Conservation (phyloP, 2,888 invertebrate genomes). For the Eueremaeus valkanovi region DNA sequence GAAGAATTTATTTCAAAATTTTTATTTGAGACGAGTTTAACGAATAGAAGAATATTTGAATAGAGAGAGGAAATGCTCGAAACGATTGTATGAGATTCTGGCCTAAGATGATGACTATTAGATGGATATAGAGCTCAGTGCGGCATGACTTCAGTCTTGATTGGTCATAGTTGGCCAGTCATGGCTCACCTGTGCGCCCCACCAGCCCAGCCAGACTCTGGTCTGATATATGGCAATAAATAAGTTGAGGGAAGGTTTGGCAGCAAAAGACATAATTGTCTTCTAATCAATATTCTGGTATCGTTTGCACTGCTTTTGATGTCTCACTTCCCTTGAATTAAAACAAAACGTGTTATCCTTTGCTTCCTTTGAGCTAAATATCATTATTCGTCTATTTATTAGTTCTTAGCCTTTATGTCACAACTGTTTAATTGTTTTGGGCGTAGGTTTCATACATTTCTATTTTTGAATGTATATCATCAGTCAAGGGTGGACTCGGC, state of each 20-base stretch:
- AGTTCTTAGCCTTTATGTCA: conserved; percentile 15
- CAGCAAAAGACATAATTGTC: conserved; percentile 4
- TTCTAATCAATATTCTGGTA: background rate
- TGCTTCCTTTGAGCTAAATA: conserved; percentile 17
- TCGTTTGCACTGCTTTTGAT: conserved; percentile 30
- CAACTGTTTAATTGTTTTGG: conserved; percentile 22
- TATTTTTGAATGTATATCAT: conserved; percentile 11
- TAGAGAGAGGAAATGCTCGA: conserved; percentile 24
- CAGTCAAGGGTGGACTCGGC: conserved; percentile 13
- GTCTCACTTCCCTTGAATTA: conserved; percentile 23
- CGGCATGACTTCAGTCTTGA: conserved; percentile 17
- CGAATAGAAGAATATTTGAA: background rate
- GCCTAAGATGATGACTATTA: conserved; percentile 11
- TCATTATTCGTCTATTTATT: conserved; percentile 13
- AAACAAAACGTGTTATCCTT: conserved; percentile 29
- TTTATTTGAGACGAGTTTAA: conserved; percentile 25
- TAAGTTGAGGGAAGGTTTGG: conserved; percentile 25
- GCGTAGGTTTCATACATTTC: background rate
- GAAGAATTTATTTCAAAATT: conserved; percentile 18
- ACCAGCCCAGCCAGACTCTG: background rate
- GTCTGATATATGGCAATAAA: background rate
- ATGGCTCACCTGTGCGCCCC: background rate
- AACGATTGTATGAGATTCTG: background rate
- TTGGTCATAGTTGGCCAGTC: conserved; percentile 34
- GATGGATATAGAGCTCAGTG: conserved; percentile 26